Evolutionary conservation across 2,888 invertebrate genomes (phyloP), one percentile per base, ranked within the genome.

Genomic region (Nematopogon swammerdamellus): DNA sequence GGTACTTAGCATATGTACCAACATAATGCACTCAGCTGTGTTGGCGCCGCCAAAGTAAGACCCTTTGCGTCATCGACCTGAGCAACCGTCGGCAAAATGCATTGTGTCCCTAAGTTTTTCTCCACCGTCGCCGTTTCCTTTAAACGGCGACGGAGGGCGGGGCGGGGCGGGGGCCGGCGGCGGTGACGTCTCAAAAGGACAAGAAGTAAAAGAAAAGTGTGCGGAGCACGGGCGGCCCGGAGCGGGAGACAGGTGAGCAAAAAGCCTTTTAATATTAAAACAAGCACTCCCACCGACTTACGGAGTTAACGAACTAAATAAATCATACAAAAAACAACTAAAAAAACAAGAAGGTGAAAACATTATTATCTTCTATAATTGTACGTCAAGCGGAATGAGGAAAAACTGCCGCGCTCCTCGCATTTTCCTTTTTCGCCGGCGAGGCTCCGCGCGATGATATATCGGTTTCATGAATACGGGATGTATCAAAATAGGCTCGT

Each of bases 301-400:
- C 11, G 3, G 11, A 36, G 36, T 59, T 65, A 57, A 58, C 65
- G 63, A 66, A 65, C 67, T 63, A 70, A 68, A 72, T 77, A 77
- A 76, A 77, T 77, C 77, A 77, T 68, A 49, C 65, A 62, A 62
- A 60, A 67, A 67, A 73, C 72, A 74, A 75, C 75, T 76, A 77
- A 76, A 74, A 76, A 67, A 67, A 68, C 63, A 60, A 62, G 67
- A 70, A 72, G 72, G 70, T 73, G 76, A 74, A 74, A 76, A 72
- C 70, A 72, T 77, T 79, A 77, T 79, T 79, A 79, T 77, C 76
- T 76, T 14, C 74, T 79, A 73, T 79, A 79, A 79, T 79, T 79
- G 79, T 74, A 77, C 73, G 77, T 79, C 79, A 77, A 69, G 30
- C 46, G 69, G 63, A 47, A 53, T 65, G 67, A 67, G 67, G 66